phyloP scores from a whole-genome alignment of 2,113 vertebrate species.

The Pygoscelis adeliae region DNA sequence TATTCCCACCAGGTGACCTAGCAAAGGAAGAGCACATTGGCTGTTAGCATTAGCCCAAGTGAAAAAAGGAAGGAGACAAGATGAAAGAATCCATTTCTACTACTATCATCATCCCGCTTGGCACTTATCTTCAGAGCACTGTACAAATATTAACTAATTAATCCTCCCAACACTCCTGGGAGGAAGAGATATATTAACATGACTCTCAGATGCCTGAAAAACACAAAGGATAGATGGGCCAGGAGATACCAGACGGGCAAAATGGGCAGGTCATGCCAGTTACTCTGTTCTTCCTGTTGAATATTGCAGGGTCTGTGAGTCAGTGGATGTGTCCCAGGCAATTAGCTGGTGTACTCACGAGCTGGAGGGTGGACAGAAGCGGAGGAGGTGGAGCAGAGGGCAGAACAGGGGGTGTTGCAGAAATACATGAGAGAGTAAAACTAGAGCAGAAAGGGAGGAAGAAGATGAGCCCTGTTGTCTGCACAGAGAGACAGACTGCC shows the following conservation, averaged over 20 bases:
- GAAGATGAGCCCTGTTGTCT: neutral
- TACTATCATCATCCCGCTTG: neutral
- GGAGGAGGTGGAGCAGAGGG: neutral
- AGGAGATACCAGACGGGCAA: neutral
- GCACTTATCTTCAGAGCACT: constrained; percentile 10
- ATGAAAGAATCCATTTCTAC: neutral
- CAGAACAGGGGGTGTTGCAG: neutral
- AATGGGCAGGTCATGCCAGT: neutral
- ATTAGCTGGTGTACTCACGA: fast-evolving
- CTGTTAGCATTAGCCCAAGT: neutral
- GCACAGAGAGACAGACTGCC: neutral
- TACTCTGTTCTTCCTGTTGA: neutral
- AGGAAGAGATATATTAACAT: neutral
- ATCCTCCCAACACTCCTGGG: neutral
- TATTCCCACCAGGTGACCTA: neutral
- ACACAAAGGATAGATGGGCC: neutral
- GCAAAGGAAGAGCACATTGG: neutral
- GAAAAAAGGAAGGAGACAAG: neutral
- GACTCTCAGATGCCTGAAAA: neutral
- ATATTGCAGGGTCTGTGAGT: neutral
- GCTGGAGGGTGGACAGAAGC: neutral
- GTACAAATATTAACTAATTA: constrained; percentile 10
- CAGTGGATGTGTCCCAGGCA: neutral
- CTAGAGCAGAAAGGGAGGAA: neutral
- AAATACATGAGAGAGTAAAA: neutral